Evolutionary conservation across 2,888 invertebrate genomes (phyloP), one percentile per base, ranked within the genome.

Genomic region (Cheilosia variabilis): DNA sequence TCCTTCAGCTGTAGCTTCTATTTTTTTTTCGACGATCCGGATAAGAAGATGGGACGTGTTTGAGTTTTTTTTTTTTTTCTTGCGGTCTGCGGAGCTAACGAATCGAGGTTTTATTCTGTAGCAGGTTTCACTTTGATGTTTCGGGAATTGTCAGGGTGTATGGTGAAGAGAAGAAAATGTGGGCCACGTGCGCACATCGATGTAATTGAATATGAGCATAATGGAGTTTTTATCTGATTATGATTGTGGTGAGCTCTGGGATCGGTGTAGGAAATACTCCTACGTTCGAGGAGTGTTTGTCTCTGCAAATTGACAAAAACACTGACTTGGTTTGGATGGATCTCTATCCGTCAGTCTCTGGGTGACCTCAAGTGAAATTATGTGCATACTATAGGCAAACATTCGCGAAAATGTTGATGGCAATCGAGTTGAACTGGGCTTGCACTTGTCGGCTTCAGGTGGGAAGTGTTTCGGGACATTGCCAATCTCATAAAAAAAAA

Each of bases 201-300:
- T 7, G 9, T 31, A 31, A 47, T 17, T 47, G 17, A 17, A 47
- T 47, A 47, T 17, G 9, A 7, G n/a, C 9, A 17, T 47, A 47
- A 47, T 47, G 45, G 45, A 17, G 7, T 47, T 47, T 45, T n/a
- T 47, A 17, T 47, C 45, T 17, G 45, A 47, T 17, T 47, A 47
- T 17, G 2, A 17, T 6, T 47, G 45, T n/a, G 5, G 6, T 2
- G n/a, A 7, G 9, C n/a, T 17, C n/a, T 19, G 6, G 2, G 10
- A 10, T 10, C 34, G 10, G 2, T 0, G 34, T 10, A 34, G 2
- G n/a, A 45, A 17, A 27, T 7, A 17, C 7, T 17, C 2, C 17
- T 2, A n/a, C n/a, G 15, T 5, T 27, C 2, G 15, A 6, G 15
- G n/a, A 6, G 6, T n/a, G 4, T 5, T 13, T n/a, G n/a, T 2